phyloP scores from a whole-genome alignment of 2,888 invertebrate genomes.

The Morpho deidamia region DNA sequence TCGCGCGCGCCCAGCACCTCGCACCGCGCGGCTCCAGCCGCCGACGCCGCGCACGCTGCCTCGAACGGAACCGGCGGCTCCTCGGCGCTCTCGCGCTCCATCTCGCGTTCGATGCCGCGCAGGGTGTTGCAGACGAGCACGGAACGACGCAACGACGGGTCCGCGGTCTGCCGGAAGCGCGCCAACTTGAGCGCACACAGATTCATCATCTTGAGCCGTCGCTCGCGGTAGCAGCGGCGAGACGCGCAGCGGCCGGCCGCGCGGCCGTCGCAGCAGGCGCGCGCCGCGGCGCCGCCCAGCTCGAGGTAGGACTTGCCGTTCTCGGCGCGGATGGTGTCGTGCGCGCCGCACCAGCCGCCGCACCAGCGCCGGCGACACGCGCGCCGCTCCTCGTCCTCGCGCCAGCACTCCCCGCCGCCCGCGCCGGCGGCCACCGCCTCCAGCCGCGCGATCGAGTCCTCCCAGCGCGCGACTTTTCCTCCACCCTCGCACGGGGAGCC shows the following conservation, averaged over 20 bases:
- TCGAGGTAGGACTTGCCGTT: slow-evolving; percentile 94
- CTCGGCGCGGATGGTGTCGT: slow-evolving; percentile 92
- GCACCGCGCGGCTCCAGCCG: slow-evolving; percentile 78
- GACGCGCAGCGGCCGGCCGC: slow-evolving; percentile 87
- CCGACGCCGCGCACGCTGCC: slow-evolving; percentile 51
- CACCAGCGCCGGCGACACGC: slow-evolving; percentile 77
- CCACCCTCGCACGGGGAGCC: slow-evolving; percentile 72
- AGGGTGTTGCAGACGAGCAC: slow-evolving; percentile 96
- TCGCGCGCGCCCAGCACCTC: slow-evolving; percentile 74
- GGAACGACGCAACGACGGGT: slow-evolving; percentile 92
- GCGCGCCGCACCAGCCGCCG: slow-evolving; percentile 76
- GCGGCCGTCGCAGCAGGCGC: slow-evolving; percentile 86
- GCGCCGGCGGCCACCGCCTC: slow-evolving; percentile 80
- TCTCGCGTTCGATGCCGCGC: slow-evolving; percentile 92
- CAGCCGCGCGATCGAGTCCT: slow-evolving; percentile 70
- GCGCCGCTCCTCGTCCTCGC: slow-evolving; percentile 74
- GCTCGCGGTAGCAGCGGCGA: slow-evolving; percentile 89
- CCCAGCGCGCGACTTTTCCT: slow-evolving; percentile 74
- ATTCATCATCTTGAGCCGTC: slow-evolving; percentile 92
- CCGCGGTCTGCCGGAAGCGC: slow-evolving; percentile 91
- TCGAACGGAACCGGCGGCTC: slow-evolving; percentile 78
- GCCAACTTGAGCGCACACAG: slow-evolving; percentile 95
- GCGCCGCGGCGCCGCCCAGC: slow-evolving; percentile 88
- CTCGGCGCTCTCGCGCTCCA: slow-evolving; percentile 83
- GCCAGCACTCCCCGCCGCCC: slow-evolving; percentile 80